Base-by-base conservation (phyloP, 2,113 vertebrate species). In the Pongo pygmaeus region DNA sequence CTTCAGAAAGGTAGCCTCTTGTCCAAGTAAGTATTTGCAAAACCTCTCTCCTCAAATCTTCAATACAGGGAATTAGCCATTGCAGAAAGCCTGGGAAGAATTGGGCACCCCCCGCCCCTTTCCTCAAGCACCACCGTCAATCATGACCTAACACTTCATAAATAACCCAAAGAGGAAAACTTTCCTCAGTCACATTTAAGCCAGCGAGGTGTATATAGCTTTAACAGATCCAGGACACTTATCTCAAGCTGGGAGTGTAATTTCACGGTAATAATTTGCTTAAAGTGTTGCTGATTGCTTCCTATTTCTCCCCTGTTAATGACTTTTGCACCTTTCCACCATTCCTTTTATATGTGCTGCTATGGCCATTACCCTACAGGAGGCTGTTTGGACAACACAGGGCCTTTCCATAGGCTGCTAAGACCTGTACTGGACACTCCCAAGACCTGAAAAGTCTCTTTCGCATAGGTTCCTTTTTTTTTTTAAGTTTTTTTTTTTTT, bases 221-320 rank as follows among this genome's bases (percentile, higher is more conserved):
- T 99, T 99, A 98, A 93, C 98, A 98, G 98, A 98, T 84, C 95
- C 80, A 0, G 9, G 78, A 96, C 94, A 96, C 97, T 98, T 98
- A 98, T 98, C 98, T 98, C 97, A 98, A 98, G 97, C 97, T 95
- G 98, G 96, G 98, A 97, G 98, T 95, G 86, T 96, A 98, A 99
- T 99, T 99, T 99, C 99, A 99, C 93, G 98, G 98, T 98, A 98
- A 98, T 98, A 98, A 98, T 99, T 98, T 98, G 97, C 98, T 98
- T 98, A 97, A 98, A 98, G 98, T 98, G 98, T 98, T 97, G 98
- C 98, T 98, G 98, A 99, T 99, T 98, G 98, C 99, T 99, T 99
- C 99, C 98, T 98, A 98, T 97, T 98, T 98, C 98, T 98, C 98
- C 91, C 95, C 70, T 93, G 96, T 92, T 99, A 99, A 99, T 99